Evolutionary conservation across 2,797 vertebrate genomes (phyloP).

Genomic region (Tragelaphus eurycerus): DNA sequence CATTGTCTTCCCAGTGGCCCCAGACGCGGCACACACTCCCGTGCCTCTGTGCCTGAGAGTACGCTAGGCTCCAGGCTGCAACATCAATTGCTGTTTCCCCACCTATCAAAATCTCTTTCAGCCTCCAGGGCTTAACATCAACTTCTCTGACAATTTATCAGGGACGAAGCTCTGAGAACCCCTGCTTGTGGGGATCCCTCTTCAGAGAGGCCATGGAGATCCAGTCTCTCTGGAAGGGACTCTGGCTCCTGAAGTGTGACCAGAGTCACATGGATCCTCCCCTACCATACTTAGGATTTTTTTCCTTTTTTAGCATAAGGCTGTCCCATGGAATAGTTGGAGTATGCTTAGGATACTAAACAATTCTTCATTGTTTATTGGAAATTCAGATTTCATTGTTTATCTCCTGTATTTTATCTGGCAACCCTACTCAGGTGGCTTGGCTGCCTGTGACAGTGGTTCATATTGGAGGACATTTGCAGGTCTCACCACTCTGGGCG

Average conservation of each 20-base stretch:
- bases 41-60: neutral
- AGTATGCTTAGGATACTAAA: neutral
- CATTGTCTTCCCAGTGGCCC: neutral
- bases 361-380: neutral
- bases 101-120: neutral
- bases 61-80: neutral
- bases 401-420: neutral
- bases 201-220: neutral
- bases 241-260: neutral
- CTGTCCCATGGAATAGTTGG: neutral
- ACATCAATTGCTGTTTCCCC: neutral
- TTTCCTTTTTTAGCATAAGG: neutral
- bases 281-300: neutral
- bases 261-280: neutral
- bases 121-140: neutral
- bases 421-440: neutral
- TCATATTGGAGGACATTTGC: neutral
- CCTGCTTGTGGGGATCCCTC: neutral
- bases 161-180: neutral
- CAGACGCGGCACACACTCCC: neutral
- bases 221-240: neutral
- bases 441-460: neutral
- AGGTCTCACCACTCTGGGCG: neutral
- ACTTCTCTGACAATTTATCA: neutral
- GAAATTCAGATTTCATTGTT: neutral